These are phyloP conservation scores for Epizoanthus stellaris DNA, from an alignment of 92 coral and sea anemone species.

Conservation along the genomic window DNA sequence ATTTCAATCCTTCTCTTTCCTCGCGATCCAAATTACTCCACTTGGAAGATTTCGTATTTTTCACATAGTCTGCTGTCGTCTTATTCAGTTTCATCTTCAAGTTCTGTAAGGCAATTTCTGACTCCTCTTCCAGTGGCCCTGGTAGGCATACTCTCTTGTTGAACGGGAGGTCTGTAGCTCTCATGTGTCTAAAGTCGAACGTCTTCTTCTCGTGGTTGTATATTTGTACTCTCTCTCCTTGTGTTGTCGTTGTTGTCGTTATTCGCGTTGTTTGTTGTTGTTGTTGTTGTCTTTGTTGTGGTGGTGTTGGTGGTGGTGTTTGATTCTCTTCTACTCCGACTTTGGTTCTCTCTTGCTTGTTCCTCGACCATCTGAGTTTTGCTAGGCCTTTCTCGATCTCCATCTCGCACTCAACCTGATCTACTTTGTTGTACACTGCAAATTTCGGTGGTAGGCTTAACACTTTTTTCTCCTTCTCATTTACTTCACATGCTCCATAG, in stretches of 20 bases:
- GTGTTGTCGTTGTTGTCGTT: no score
- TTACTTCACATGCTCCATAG: neutral
- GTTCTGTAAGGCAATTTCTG: slow-evolving; percentile 25
- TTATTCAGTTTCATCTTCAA: neutral
- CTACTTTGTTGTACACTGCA: slow-evolving; percentile 7
- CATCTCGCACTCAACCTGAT: neutral
- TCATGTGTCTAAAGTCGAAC: neutral
- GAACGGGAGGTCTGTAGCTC: slow-evolving; percentile 14
- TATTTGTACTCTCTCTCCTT: neutral
- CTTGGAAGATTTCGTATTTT: neutral
- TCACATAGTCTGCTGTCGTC: neutral
- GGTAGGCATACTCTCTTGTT: slow-evolving; percentile 11
- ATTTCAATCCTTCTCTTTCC: slow-evolving; percentile 39
- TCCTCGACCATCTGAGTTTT: slow-evolving; percentile 11
- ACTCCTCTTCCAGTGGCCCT: neutral
- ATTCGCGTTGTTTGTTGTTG: no score
- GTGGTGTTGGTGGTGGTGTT: neutral
- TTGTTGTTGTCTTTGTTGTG: neutral
- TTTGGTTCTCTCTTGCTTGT: neutral
- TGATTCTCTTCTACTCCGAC: neutral
- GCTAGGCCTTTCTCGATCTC: slow-evolving; percentile 29
- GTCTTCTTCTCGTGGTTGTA: neutral
- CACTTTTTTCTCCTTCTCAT: slow-evolving; percentile 26
- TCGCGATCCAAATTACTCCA: neutral
- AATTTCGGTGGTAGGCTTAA: slow-evolving; percentile 27